Evolutionary conservation across 1,140 invertebrate species (phyloP).

Genomic region (Sinella curviseta): DNA sequence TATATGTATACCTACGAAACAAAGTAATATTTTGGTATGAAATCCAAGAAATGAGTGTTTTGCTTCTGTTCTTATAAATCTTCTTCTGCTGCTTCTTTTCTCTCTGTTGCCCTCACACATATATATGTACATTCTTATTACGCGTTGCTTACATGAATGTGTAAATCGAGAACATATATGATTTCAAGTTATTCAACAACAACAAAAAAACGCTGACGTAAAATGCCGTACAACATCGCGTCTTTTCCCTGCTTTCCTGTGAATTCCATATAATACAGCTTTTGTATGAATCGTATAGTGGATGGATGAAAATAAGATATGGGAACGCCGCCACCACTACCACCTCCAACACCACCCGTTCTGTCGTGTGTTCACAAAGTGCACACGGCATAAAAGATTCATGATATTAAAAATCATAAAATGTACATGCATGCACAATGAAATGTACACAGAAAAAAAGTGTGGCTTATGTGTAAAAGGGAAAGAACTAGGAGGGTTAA

Average conservation of each 20-base stretch:
- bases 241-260: neutral
- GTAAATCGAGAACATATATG: neutral
- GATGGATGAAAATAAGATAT: too few species aligned
- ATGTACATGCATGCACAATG: neutral
- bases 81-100: too few species aligned
- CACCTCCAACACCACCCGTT: neutral
- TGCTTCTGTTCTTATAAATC: too few species aligned
- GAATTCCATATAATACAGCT: too few species aligned
- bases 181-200: neutral
- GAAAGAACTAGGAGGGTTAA: neutral
- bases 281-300: too few species aligned
- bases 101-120: too few species aligned
- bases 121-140: too few species aligned
- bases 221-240: neutral
- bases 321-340: too few species aligned
- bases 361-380: neutral
- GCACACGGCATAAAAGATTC: neutral
- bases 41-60: too few species aligned
- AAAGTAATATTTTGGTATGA: too few species aligned
- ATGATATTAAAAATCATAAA: conserved; percentile 4
- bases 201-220: neutral
- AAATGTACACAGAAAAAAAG: neutral
- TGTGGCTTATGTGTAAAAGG: neutral
- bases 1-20: too few species aligned
- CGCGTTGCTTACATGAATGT: neutral